phyloP scores from a whole-genome alignment of 2,797 vertebrate species.

The Typhlichthys eigenmanni region DNA sequence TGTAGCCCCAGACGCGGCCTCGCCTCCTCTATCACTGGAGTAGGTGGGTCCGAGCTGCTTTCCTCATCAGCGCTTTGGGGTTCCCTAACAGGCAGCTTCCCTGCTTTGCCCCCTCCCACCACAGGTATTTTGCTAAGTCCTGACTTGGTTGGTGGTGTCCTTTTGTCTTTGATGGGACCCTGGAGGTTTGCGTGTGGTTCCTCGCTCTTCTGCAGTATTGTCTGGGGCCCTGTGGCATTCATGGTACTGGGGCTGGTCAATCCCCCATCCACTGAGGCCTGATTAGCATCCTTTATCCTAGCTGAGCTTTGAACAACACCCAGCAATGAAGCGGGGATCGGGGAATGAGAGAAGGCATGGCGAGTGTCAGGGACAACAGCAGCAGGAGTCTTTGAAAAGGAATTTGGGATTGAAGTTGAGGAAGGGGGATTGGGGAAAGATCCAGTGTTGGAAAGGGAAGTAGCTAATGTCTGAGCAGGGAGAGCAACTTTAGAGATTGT shows the following conservation, averaged over 20 bases:
- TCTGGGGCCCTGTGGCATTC: constrained; percentile 76
- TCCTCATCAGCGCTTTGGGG: constrained; percentile 81
- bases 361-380: constrained; percentile 12
- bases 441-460: not conserved
- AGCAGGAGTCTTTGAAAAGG: constrained; percentile 25
- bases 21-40: constrained; percentile 82
- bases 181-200: constrained; percentile 35
- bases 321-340: constrained; percentile 20
- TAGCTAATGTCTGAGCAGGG: constrained; percentile 14
- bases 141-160: constrained; percentile 70
- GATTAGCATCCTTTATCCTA: constrained; percentile 70
- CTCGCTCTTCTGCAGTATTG: constrained; percentile 73
- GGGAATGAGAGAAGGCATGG: constrained; percentile 26
- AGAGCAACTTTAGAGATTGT: constrained; percentile 16
- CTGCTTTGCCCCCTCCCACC: constrained; percentile 73
- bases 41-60: constrained; percentile 80
- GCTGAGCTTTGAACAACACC: constrained; percentile 48
- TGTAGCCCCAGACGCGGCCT: constrained; percentile 70
- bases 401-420: constrained; percentile 20
- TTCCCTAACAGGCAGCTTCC: constrained; percentile 77
- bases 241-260: constrained; percentile 77
- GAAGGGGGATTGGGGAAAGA: constrained; percentile 1
- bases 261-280: constrained; percentile 80
- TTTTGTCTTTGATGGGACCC: constrained; percentile 56
- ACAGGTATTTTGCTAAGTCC: constrained; percentile 85